phyloP scores from a whole-genome alignment of 2,113 vertebrate genomes.

The Cebidichthys violaceus region DNA sequence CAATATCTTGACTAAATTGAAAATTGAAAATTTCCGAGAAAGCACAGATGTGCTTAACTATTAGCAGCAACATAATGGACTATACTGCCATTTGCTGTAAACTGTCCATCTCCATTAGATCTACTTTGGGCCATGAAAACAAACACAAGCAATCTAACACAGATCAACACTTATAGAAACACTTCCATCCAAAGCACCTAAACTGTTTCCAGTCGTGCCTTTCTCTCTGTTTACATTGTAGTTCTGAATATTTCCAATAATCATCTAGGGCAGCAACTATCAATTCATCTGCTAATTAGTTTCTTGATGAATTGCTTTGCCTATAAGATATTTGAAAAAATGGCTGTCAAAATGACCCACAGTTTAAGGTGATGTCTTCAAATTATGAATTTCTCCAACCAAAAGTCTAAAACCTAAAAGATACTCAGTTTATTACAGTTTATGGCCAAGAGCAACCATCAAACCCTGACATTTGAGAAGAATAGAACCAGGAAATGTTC shows the following conservation, averaged over 20 bases:
- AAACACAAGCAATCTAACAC: neutral
- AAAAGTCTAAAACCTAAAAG: neutral
- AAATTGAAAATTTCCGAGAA: no score
- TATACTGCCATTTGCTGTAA: slow-evolving; percentile 52
- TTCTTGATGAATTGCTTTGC: neutral
- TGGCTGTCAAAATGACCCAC: neutral
- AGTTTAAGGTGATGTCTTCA: neutral
- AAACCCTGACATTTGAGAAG: neutral
- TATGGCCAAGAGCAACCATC: neutral
- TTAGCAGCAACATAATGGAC: neutral
- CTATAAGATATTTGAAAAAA: neutral
- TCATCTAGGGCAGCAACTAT: neutral
- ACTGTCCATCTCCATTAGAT: slow-evolving; percentile 9
- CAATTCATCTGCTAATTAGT: neutral
- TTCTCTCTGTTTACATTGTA: neutral
- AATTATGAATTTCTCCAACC: neutral
- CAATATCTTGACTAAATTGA: no score
- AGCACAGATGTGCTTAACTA: neutral
- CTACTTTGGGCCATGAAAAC: neutral
- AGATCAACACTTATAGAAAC: neutral
- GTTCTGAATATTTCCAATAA: neutral
- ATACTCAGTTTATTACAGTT: neutral
- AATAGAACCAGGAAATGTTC: neutral
- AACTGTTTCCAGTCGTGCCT: neutral
- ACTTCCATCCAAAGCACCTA: neutral